Conservation (phyloP, 2,888 invertebrate species). For the Halictus ligatus region DNA sequence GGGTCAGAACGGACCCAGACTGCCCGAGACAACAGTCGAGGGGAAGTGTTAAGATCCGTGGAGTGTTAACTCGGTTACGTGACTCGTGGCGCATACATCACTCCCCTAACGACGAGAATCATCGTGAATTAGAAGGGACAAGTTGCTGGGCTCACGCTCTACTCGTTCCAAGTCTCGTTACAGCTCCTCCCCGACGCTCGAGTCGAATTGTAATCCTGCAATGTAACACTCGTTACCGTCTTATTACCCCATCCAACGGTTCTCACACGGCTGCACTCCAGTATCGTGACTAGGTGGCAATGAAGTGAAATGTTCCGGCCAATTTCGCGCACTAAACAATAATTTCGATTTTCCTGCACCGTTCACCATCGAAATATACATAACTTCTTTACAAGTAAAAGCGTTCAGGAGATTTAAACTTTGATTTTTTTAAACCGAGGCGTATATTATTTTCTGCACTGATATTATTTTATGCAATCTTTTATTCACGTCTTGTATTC, state of each 20-base stretch:
- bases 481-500: no score
- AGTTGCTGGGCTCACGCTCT: background rate
- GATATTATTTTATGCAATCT: no score
- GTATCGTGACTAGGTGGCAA: background rate
- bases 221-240: constrained; percentile 16
- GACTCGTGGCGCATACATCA: background rate
- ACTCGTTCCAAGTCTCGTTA: constrained; percentile 7
- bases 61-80: constrained; percentile 8
- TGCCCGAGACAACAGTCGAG: background rate
- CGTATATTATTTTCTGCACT: no score
- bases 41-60: background rate
- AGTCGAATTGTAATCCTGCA: constrained; percentile 1
- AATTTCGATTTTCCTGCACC: no score
- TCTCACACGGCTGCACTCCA: background rate
- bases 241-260: background rate
- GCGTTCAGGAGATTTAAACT: no score
- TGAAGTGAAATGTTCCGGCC: background rate
- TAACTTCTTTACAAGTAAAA: no score
- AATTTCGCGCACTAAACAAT: background rate
- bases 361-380: no score
- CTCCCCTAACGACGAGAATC: constrained; percentile 6
- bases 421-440: no score
- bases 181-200: background rate
- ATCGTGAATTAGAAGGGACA: constrained; percentile 10
- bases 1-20: background rate